Percentiles rank a stretch among this genome's conserved stretches.
phyloP scores from a whole-genome alignment of 2,888 invertebrate species.

The Drosophila merina region DNA sequence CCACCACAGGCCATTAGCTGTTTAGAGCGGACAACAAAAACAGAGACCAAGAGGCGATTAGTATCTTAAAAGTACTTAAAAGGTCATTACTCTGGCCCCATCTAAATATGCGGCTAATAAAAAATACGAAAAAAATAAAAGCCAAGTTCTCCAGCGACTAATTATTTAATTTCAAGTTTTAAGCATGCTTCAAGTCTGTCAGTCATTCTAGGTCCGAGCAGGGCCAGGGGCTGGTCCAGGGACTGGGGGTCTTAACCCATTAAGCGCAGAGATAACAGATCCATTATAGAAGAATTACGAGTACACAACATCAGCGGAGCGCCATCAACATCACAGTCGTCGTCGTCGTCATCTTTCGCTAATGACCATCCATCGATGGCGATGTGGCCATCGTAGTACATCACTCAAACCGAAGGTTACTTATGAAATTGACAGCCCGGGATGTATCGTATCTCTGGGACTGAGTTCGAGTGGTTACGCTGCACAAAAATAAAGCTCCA shows the following conservation, averaged over 20 bases:
- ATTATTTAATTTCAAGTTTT: constrained; percentile 78
- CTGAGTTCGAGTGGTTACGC: constrained; percentile 58
- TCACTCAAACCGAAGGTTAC: constrained; percentile 64
- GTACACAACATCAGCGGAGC: constrained; percentile 62
- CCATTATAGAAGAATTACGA: constrained; percentile 79
- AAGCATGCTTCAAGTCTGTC: constrained; percentile 72
- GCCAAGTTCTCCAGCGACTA: constrained; percentile 75
- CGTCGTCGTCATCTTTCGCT: constrained; percentile 77
- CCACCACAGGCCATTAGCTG: constrained; percentile 77
- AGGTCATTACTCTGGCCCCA: constrained; percentile 72
- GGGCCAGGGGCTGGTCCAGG: no score
- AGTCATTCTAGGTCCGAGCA: constrained; percentile 51
- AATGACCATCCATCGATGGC: constrained; percentile 71
- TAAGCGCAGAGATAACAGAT: constrained; percentile 77
- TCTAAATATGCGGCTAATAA: constrained; percentile 38
- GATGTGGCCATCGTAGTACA: constrained; percentile 59
- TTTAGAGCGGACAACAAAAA: constrained; percentile 38
- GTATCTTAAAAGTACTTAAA: constrained; percentile 79
- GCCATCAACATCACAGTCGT: constrained; percentile 49
- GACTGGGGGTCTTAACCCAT: constrained; percentile 61
- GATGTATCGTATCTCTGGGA: constrained; percentile 24
- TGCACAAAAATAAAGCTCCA: constrained; percentile 49
- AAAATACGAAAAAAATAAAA: constrained; percentile 22
- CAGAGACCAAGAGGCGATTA: constrained; percentile 62
- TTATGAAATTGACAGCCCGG: constrained; percentile 32